A percentile compares a stretch with the other conserved stretches of the same genome.
These are phyloP conservation scores for Molothrus aeneus DNA, from an alignment of 2,797 vertebrate species.

Conservation along the genomic window DNA sequence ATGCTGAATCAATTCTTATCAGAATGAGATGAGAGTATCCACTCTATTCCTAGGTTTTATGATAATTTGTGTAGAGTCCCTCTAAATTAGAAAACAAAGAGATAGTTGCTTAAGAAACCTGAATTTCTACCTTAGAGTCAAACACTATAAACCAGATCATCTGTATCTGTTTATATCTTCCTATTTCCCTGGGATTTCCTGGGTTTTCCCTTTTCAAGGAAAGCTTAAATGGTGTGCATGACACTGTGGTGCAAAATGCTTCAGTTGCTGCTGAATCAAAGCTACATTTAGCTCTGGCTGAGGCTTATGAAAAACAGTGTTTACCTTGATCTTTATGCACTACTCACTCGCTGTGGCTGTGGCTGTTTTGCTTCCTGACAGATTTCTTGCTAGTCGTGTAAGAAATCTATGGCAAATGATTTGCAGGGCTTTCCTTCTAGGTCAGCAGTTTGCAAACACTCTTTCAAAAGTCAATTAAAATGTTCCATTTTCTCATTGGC, in stretches of 20 bases:
- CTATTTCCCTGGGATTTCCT: neutral
- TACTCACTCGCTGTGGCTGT: neutral
- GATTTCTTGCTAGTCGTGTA: neutral
- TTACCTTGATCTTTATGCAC: neutral
- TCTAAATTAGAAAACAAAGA: neutral
- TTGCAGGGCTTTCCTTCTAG: constrained; percentile 32
- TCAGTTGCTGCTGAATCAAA: neutral
- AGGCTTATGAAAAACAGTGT: neutral
- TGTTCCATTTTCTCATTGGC: constrained; percentile 47
- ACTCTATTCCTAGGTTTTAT: neutral
- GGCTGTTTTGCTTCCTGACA: constrained; percentile 13
- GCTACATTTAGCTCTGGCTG: neutral
- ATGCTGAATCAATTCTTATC: neutral
- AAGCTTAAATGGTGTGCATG: neutral
- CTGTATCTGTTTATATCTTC: neutral
- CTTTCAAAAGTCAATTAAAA: constrained; percentile 66
- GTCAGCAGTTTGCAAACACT: constrained; percentile 57
- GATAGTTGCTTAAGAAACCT: neutral
- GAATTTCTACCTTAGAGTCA: neutral
- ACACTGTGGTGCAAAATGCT: neutral
- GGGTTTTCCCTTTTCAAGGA: neutral
- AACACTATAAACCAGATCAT: neutral
- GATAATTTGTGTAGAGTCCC: neutral
- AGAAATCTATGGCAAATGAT: constrained; percentile 47
- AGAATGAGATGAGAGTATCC: neutral